Conservation (phyloP, 2,797 vertebrate genomes). For the Spinus pinus region DNA sequence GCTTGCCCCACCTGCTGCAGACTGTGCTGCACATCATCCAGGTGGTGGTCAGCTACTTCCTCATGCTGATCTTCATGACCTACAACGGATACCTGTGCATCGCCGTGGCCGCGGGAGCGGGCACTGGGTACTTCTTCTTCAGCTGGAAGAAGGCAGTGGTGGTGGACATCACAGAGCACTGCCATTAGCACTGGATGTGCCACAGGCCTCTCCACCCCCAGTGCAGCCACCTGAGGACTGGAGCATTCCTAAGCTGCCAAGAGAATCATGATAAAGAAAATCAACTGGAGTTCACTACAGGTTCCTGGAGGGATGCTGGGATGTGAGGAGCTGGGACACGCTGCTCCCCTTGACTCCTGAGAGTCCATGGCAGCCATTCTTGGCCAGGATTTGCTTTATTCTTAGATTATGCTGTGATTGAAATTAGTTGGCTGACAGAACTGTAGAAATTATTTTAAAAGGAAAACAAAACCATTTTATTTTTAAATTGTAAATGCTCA, state of each 20-base stretch:
- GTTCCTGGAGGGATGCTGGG: conserved; percentile 13
- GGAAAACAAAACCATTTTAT: background rate
- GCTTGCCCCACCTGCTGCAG: conserved; percentile 89
- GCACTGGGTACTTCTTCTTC: conserved; percentile 95
- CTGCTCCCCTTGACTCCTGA: background rate
- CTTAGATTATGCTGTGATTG: conserved; percentile 44
- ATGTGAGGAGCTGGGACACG: background rate
- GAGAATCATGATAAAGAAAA: background rate
- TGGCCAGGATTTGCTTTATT: conserved; percentile 45
- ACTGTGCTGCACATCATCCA: conserved; percentile 92
- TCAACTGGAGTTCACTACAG: conserved; percentile 20
- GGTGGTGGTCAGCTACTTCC: conserved; percentile 94
- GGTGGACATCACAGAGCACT: conserved; percentile 97
- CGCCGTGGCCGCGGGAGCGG: conserved; percentile 88
- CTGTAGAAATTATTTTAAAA: background rate
- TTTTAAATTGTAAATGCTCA: conserved; percentile 3
- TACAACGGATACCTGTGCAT: conserved; percentile 97
- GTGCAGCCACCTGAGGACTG: background rate
- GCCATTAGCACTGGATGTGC: conserved; percentile 77
- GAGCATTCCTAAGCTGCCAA: conserved; percentile 12
- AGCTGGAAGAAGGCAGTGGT: conserved; percentile 98
- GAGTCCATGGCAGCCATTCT: background rate
- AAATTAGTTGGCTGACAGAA: conserved; percentile 44
- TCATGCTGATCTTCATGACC: conserved; percentile 99
- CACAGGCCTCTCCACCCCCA: background rate